Evolutionary conservation across 2,797 vertebrate species (phyloP).

Genomic region (Euphonia xanthogaster): DNA sequence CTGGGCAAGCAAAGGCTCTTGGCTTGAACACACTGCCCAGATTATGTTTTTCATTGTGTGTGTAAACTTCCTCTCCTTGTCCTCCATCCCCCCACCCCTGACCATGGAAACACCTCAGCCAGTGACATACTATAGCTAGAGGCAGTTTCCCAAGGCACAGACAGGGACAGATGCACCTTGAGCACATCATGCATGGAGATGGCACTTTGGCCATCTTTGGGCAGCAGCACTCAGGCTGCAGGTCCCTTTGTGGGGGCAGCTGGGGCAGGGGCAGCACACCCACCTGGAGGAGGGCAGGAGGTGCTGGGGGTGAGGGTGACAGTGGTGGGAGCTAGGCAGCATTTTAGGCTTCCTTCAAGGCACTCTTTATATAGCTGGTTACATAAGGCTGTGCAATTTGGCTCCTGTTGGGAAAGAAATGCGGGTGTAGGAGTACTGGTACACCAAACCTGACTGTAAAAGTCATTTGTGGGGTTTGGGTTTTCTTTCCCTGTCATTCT

Average conservation of each 20-base stretch:
- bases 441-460: background rate
- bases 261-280: background rate
- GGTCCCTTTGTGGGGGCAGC: fast-evolving
- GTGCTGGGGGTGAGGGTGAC: background rate
- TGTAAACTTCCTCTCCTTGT: background rate
- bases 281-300: background rate
- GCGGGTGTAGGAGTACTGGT: background rate
- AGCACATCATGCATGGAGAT: fast-evolving
- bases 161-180: fast-evolving
- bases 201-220: background rate
- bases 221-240: background rate
- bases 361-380: slow-evolving; percentile 15
- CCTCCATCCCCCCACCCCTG: background rate
- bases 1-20: background rate
- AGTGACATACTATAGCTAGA: background rate
- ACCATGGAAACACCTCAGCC: background rate
- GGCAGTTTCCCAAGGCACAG: background rate
- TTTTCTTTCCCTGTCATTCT: background rate
- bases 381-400: slow-evolving; percentile 39
- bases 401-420: slow-evolving; percentile 7
- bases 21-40: background rate
- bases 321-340: background rate
- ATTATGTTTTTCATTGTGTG: background rate
- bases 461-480: background rate
- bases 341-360: background rate